These are phyloP conservation scores for Melanotaenia pygmaea DNA, from an alignment of 2,797 vertebrate species.

Conservation along the genomic window DNA sequence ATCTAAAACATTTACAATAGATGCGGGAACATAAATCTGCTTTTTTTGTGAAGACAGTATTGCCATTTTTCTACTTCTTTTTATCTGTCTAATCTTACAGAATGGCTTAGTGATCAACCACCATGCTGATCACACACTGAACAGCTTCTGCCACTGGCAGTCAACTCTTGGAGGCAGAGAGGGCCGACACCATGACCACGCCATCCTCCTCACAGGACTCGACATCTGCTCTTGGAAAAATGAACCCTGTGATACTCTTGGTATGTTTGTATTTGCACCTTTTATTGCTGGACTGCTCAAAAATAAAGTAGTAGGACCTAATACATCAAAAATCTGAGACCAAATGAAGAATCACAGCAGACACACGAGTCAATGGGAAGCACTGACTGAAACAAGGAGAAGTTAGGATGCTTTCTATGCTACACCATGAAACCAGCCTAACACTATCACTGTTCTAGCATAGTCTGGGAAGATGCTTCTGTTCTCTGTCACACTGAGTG, in stretches of 20 bases:
- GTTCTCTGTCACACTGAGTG: conserved; percentile 48
- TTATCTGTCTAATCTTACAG: conserved; percentile 67
- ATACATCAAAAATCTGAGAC: not conserved
- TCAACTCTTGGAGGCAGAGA: conserved; percentile 86
- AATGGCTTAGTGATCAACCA: conserved; percentile 90
- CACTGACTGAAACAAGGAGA: not conserved
- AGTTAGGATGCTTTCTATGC: not conserved
- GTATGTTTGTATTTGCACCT: conserved; percentile 65
- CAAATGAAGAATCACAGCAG: not conserved
- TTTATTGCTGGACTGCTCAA: not conserved
- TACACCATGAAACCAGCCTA: not conserved
- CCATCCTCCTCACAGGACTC: conserved; percentile 90
- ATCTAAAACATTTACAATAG: not conserved
- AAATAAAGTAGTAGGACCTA: not conserved
- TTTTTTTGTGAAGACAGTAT: conserved; percentile 1
- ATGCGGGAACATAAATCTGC: not conserved
- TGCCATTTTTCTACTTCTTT: not conserved
- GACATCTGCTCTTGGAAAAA: conserved; percentile 97
- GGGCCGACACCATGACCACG: conserved; percentile 90
- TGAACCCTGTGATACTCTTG: conserved; percentile 91
- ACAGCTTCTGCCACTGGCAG: conserved; percentile 95
- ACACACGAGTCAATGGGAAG: not conserved
- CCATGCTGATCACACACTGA: conserved; percentile 92
- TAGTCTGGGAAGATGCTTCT: conserved; percentile 50
- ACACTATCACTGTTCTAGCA: not conserved